Conservation (phyloP, 2,888 invertebrate species). For the Dyspetes luteomarginatus region DNA sequence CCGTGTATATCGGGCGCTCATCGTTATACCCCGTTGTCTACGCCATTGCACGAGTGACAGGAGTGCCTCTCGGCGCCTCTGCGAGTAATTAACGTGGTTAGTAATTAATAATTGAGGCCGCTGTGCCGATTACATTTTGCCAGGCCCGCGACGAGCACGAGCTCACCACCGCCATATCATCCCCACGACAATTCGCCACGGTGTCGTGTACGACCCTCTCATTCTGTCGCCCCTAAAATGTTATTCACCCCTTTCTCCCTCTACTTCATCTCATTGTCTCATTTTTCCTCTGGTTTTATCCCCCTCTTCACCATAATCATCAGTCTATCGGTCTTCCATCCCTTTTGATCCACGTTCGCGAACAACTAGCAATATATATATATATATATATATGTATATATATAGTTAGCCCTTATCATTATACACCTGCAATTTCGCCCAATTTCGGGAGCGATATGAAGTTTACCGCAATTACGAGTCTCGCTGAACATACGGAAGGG, state of each 20-base stretch:
- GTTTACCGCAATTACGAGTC: conserved; percentile 48
- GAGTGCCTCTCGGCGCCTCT: conserved; percentile 73
- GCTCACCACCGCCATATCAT: conserved; percentile 16
- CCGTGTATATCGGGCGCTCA: background rate
- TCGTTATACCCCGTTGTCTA: conserved; percentile 60
- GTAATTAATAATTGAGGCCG: conserved; percentile 82
- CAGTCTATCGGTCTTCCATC: conserved; percentile 51
- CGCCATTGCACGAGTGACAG: conserved; percentile 79
- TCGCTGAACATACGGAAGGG: conserved; percentile 2
- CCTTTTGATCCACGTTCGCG: conserved; percentile 42
- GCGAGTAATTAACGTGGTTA: conserved; percentile 82
- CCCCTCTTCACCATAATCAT: conserved; percentile 55
- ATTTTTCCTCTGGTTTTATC: conserved; percentile 38
- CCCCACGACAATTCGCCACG: conserved; percentile 1
- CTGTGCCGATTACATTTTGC: conserved; percentile 82
- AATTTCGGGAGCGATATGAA: conserved; percentile 51
- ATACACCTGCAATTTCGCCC: conserved; percentile 67
- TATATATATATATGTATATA: no score
- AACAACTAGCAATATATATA: conserved; percentile 66
- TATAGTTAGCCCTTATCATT: conserved; percentile 78
- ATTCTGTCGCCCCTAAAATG: conserved; percentile 19
- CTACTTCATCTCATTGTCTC: conserved; percentile 51
- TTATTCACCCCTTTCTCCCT: conserved; percentile 15
- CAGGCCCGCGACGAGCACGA: conserved; percentile 69
- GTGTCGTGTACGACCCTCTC: conserved; percentile 1